Conservation (phyloP, 1,140 invertebrate species). For the Sycophaga agraensis region DNA sequence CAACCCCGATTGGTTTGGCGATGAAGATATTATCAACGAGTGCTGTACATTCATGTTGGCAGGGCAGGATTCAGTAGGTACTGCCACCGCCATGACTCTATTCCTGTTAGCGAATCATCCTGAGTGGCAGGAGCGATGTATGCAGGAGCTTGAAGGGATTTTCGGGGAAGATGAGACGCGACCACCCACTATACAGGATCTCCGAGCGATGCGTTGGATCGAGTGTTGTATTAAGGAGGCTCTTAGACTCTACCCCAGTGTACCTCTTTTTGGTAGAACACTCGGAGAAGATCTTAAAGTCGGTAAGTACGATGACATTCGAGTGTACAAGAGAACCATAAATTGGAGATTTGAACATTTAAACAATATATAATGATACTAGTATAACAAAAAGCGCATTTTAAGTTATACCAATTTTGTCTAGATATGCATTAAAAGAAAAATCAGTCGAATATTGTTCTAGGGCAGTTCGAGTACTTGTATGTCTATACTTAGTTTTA, state of each 20-base stretch:
- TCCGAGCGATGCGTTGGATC: conserved; percentile 65
- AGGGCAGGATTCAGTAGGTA: conserved; percentile 75
- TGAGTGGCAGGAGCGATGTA: conserved; percentile 64
- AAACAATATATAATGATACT: no score
- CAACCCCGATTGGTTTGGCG: conserved; percentile 60
- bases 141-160: conserved; percentile 63
- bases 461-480: no score
- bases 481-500: no score
- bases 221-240: conserved; percentile 72
- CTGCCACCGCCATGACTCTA: conserved; percentile 63
- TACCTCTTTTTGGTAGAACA: conserved; percentile 65
- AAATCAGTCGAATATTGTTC: no score
- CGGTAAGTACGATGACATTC: no score
- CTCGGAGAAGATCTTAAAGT: conserved; percentile 61
- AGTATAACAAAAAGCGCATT: no score
- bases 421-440: no score
- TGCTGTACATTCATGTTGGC: conserved; percentile 77
- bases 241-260: conserved; percentile 68
- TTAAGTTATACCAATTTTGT: no score
- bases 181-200: conserved; percentile 60
- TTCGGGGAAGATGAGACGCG: conserved; percentile 53
- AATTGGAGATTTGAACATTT: no score
- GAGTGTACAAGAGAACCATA: no score
- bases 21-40: conserved; percentile 71
- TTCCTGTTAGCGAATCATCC: conserved; percentile 64